Evolutionary conservation across 2,113 vertebrate species (phyloP), one percentile per base, ranked within the genome.

Genomic region (Rostratula benghalensis): DNA sequence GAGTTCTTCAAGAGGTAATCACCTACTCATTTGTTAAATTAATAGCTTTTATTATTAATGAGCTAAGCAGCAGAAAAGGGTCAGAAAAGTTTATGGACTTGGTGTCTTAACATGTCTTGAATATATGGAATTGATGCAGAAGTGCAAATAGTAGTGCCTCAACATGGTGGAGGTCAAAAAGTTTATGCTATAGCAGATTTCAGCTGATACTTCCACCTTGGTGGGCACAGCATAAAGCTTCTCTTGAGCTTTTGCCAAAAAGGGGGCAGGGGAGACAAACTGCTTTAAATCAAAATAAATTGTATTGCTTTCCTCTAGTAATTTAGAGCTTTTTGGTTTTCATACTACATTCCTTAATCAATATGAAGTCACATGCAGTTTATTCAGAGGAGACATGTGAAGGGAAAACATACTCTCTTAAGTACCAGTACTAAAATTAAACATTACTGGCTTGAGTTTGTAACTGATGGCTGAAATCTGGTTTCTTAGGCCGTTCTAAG

Each of bases 1-100:
- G 99, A 91, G 98, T 99, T 85, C 98, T 99, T 80, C 99, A 99
- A 97, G 99, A 99, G 99, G 99, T 99, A 98, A 98, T 93, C 48
- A 56, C 77, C 77, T 25, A 37, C 45, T 92, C 45, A 57, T 78
- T 90, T 91, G 20, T 85, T 87, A 93, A 50, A 86, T 88, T 89
- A 54, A 54, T 61, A 16, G 61, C 56, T 91, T 54, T 65, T 33
- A 53, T 41, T 46, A 45, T 67, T 95, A 81, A 60, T 89, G 64
- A 59, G 51, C 53, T 90, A 90, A 81, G 73, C 43, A 69, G 82
- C 71, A 61, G 79, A 77, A 91, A 91, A 81, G 75, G 80, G 60
- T 95, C 64, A 88, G 84, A 61, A 61, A 85, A 91, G 69, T 94
- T 93, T 94, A 84, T 57, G 70, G 46, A 71, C 31, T 74, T 69